These are phyloP conservation scores for Odontocolon sp. DNA, from an alignment of 2,888 invertebrate genomes.

Conservation along the genomic window DNA sequence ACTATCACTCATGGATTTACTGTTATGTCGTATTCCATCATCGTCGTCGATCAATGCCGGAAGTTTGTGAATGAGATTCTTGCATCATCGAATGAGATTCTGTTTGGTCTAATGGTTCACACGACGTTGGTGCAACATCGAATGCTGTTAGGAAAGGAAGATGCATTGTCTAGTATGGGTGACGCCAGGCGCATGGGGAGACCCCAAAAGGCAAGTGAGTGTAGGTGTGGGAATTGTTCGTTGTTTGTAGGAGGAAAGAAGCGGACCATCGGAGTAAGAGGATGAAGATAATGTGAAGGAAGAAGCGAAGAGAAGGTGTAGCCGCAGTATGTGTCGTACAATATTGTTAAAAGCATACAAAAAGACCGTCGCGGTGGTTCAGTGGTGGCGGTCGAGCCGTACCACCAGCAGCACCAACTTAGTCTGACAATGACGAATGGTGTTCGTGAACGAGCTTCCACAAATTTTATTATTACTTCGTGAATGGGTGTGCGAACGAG, in stretches of 20 bases:
- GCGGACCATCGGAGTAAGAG: constrained; percentile 24
- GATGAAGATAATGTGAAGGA: constrained; percentile 50
- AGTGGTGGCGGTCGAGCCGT: constrained; percentile 18
- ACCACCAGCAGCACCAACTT: constrained; percentile 22
- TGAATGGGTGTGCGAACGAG: constrained; percentile 61
- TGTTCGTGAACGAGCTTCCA: constrained; percentile 67
- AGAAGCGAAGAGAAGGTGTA: constrained; percentile 35
- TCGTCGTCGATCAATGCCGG: too few species aligned
- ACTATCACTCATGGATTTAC: too few species aligned
- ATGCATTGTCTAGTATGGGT: constrained; percentile 48
- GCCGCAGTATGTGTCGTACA: constrained; percentile 68
- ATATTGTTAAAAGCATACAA: constrained; percentile 76
- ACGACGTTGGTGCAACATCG: background rate
- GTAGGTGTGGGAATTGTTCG: constrained; percentile 30
- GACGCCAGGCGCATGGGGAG: constrained; percentile 23
- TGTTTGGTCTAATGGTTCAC: constrained; percentile 33
- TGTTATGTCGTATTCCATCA: background rate
- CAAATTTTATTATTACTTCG: constrained; percentile 75
- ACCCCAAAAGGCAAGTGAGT: constrained; percentile 27
- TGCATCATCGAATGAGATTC: constrained; percentile 7
- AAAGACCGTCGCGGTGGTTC: constrained; percentile 62
- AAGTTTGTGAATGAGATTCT: too few species aligned
- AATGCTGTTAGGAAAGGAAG: constrained; percentile 23
- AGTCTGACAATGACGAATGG: constrained; percentile 77
- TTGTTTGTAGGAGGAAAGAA: constrained; percentile 21